Evolutionary conservation across 2,797 vertebrate genomes (phyloP), one percentile per base, ranked within the genome.

Genomic region (Pitangus sulphuratus): DNA sequence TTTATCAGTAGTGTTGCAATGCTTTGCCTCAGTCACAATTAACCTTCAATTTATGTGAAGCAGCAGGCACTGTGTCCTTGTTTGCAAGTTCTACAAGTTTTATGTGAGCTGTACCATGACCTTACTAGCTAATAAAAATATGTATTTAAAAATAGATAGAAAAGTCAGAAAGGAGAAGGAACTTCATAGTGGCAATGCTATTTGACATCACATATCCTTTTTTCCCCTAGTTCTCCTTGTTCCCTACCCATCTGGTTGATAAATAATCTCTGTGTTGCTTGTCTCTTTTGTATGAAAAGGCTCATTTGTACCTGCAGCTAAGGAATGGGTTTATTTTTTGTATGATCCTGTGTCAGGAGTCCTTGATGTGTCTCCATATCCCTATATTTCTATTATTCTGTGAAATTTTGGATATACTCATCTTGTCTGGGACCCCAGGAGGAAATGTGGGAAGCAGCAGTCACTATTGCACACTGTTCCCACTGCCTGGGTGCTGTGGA

Each of bases 81-180:
- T 75, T 93, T 87, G 54, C 47, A 81, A 83, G 72, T 64, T 75
- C 79, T 48, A 17, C 31, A 74, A 75, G 45, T 83, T 92, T 95
- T 87, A 81, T 54, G 33, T 56, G 76, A 61, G 31, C 48, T 84
- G 39, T 86, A 44, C 51, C 26, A 15, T 76, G 86, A 76, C 80
- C 91, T 95, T 70, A 66, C 37, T 40, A 90, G 45, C 74, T 87
- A 93, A 92, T 83, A 90, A 93, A 96, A 91, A 89, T 40, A 89
- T 21, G 11, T 90, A 66, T 92, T 93, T 94, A 88, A 90, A 95
- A 87, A 95, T 82, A 95, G 89, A 74, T 28, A 72, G 87, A 91
- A 83, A 94, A 94, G 47, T 75, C 70, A 74, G 35, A 54, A 95
- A 84, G 44, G 57, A 81, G 82, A 76, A 76, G 40, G 39, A 82